Base-by-base conservation (phyloP, 1,140 invertebrate genomes). In the Propsilocerus akamusi region DNA sequence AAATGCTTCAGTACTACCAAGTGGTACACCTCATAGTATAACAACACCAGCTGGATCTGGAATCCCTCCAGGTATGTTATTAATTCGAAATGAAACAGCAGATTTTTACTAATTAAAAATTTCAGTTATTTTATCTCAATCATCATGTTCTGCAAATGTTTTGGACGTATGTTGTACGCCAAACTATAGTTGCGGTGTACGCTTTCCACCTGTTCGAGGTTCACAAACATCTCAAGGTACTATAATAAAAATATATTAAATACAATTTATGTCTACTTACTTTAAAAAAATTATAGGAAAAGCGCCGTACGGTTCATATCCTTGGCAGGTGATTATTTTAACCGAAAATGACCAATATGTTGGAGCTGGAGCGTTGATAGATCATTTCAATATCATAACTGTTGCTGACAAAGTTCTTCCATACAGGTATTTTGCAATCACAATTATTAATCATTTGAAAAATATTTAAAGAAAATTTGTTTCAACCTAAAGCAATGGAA, bases 351-450 rank as follows among this genome's bases (percentile, higher is more conserved):
- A 81, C 55, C 68, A 67, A 47, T 83, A 81, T 55, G 53, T 81
- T 28, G 80, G 79, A 14, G 78, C 77, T 12, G 81, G 78, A 7
- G 79, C 75, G 5, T 63, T 85, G 3, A 72, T 83, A 32, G 71
- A 73, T 53, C 55, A 67, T 11, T 66, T 71, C 17, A 72, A 81
- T 58, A 73, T 84, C 5, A 56, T 83, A 2, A 83, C 81, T 3
- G 79, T 72, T 2, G 79, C 78, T 22, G 81, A 83, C 57, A 77
- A 80, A 59, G 66, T 83, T 26, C 57, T 14, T n/a, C n/a, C n/a
- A n/a, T n/a, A n/a, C n/a, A n/a, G n/a, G n/a, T 3, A 32, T 11
- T 24, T 25, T 34, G 25, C 14, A 11, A 30, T 6, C 11, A 7
- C 11, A 10, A 7, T 34, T 6, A 14, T 4, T 14, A 34, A 12